Evolutionary conservation across 1,140 invertebrate genomes (phyloP), one percentile per base, ranked within the genome.

Genomic region (Phthorimaea operculella): DNA sequence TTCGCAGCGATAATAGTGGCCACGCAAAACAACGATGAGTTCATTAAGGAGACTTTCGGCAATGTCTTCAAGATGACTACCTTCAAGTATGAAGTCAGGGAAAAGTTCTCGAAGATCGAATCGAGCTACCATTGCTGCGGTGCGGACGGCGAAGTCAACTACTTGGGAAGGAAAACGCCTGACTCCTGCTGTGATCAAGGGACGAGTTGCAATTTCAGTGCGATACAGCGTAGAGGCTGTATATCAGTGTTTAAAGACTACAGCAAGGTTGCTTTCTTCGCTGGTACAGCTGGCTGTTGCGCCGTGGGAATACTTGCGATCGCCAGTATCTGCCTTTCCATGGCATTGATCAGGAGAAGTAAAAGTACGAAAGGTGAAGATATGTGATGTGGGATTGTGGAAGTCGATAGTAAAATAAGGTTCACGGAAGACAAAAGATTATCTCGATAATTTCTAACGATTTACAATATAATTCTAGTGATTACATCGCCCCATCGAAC

Each of bases 121-220:
- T 47, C 15, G n/a, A 47, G 52, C 18, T 48, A 57, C 1, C 44
- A 48, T 15, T 63, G 60, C 39, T 63, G 60, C 9, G 60, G 60
- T 4, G 44, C 44, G 2, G 44, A 47, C 16, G 44, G 44, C 2
- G 39, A n/a, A 16, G 8, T 9, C 1, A 47, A 47, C 16, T 15
- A 47, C 44, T 4, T 3, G 12, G 3, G 3, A 2, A n/a, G 8
- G 3, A 4, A 15, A 9, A 47, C 16, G 33, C 53, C 53, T 2
- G 10, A 33, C 8, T 49, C 53, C 21, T 55, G 53, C 53, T 55
- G 53, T 28, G 33, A 45, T 47, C 3, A 47, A 16, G 44, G 16
- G 1, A 16, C 8, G 3, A 15, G 4, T 9, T 47, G 44, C 15
- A 47, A 47, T 15, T 4, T 14, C 1, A 47, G 11, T n/a, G 16